Evolutionary conservation across 2,113 vertebrate genomes (phyloP).

Genomic region (Fregetta grallaria): DNA sequence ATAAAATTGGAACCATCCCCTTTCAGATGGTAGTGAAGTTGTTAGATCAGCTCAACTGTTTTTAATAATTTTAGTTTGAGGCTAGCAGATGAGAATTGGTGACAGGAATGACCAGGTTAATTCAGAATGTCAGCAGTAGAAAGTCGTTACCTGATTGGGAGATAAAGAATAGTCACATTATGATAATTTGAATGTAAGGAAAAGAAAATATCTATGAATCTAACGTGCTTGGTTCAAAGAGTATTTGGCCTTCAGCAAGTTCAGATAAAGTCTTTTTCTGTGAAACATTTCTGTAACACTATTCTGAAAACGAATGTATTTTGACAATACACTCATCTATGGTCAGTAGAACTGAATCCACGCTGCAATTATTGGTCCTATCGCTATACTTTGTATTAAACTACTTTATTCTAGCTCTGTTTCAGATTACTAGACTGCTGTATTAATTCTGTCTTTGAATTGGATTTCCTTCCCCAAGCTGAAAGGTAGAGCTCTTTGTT

Average conservation of each 20-base stretch:
- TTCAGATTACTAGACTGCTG: background rate
- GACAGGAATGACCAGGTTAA: background rate
- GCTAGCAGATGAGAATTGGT: background rate
- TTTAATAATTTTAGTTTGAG: background rate
- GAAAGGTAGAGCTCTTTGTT: background rate
- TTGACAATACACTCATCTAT: background rate
- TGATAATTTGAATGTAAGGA: background rate
- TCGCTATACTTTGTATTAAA: background rate
- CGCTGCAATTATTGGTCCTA: background rate
- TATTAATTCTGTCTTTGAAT: background rate
- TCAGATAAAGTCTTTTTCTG: background rate
- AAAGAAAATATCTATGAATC: background rate
- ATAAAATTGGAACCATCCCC: background rate
- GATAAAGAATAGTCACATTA: background rate
- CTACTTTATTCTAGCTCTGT: background rate
- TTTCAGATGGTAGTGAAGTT: background rate
- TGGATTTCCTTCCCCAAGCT: background rate
- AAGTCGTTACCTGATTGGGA: background rate
- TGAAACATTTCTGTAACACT: background rate
- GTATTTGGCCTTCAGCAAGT: background rate
- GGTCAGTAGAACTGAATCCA: background rate
- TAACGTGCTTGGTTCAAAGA: background rate
- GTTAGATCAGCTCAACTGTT: background rate
- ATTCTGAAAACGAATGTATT: background rate
- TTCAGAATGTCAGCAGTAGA: background rate